Conservation (phyloP, 2,888 invertebrate species). For the Melikaiella ostensackeni region DNA sequence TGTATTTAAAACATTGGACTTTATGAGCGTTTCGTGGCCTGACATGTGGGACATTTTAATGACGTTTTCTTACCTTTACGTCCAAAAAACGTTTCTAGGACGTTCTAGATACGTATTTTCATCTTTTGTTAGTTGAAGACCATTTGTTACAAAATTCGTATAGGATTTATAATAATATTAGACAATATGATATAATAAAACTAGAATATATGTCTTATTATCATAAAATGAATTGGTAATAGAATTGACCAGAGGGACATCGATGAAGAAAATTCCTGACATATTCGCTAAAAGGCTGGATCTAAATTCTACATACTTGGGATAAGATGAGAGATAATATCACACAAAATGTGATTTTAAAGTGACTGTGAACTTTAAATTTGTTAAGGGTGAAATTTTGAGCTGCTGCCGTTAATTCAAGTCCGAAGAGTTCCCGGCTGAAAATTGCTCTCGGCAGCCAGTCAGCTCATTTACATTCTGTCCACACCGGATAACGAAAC, state of each 20-base stretch:
- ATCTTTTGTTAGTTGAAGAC: no score
- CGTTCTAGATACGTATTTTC: no score
- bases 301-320: background rate
- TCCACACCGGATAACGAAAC: constrained; percentile 74
- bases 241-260: background rate
- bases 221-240: background rate
- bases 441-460: constrained; percentile 62
- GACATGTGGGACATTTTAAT: no score
- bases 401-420: constrained; percentile 55
- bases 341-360: constrained; percentile 18
- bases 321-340: constrained; percentile 6
- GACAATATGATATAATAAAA: no score
- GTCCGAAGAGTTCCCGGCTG: constrained; percentile 57
- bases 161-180: no score
- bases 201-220: no score
- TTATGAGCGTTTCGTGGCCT: no score
- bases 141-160: no score
- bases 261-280: background rate
- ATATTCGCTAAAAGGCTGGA: background rate
- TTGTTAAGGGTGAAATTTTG: constrained; percentile 51
- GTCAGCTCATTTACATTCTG: constrained; percentile 73
- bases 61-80: no score
- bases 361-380: constrained; percentile 29
- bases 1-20: no score
- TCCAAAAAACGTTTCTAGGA: no score